Percentiles rank a stretch among this genome's conserved stretches.
Conservation (phyloP, 2,888 invertebrate species). For the Ennomos fuscantarius region DNA sequence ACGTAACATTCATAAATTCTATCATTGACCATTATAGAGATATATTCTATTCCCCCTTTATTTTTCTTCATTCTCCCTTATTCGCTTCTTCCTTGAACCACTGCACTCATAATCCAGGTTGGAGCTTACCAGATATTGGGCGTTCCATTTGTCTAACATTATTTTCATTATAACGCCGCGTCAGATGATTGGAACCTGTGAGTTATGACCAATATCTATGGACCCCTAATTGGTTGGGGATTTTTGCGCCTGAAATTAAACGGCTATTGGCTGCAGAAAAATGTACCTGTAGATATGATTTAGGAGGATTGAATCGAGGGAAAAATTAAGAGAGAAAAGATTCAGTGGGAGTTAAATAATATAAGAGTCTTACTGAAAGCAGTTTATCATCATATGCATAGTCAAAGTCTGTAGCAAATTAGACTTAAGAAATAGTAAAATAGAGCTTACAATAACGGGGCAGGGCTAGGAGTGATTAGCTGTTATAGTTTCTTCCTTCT, state of each 20-base stretch:
- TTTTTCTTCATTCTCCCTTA: neutral
- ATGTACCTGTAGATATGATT: slow-evolving; percentile 21
- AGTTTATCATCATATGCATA: too few relatives aligned
- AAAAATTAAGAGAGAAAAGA: neutral
- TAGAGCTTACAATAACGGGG: too few relatives aligned
- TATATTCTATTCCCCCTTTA: neutral
- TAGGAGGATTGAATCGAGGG: slow-evolving; percentile 13
- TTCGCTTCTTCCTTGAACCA: slow-evolving; percentile 17
- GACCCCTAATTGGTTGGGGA: slow-evolving; percentile 27
- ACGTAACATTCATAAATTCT: too few relatives aligned
- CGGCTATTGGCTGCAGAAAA: slow-evolving; percentile 29
- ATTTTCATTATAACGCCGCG: slow-evolving; percentile 49
- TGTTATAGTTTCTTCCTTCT: too few relatives aligned
- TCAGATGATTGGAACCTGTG: slow-evolving; percentile 25
- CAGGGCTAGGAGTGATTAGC: too few relatives aligned
- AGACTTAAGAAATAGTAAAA: too few relatives aligned
- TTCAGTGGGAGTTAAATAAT: neutral
- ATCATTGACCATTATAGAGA: neutral
- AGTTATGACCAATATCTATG: slow-evolving; percentile 30
- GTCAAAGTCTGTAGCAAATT: too few relatives aligned
- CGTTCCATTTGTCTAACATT: slow-evolving; percentile 50
- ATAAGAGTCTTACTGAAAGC: too few relatives aligned
- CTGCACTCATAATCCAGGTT: slow-evolving; percentile 48
- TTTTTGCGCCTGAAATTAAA: slow-evolving; percentile 32
- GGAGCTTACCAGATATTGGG: slow-evolving; percentile 26